Percentiles rank a stretch among this genome's conserved stretches.
Conservation (phyloP, 2,797 vertebrate species). For the Hydrocynus forskahlii region DNA sequence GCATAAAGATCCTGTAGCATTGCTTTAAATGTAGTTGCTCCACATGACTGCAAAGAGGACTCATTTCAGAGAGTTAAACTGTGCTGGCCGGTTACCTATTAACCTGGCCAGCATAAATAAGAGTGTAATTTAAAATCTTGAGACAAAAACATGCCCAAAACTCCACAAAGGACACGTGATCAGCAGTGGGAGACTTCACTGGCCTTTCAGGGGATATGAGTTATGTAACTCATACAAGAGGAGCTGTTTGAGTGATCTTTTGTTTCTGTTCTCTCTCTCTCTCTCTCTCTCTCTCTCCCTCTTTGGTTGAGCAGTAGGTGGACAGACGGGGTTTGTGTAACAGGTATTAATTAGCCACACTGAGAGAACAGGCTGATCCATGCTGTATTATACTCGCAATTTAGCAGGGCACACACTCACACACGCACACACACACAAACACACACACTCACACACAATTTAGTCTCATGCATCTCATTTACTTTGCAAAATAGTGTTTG, state of each 20-base stretch:
- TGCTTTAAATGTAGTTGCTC: not conserved
- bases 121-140: not conserved
- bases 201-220: not conserved
- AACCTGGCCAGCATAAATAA: not conserved
- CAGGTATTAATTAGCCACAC: constrained; percentile 59
- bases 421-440: not conserved
- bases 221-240: constrained; percentile 17
- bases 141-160: not conserved
- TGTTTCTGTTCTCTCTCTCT: not conserved
- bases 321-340: constrained; percentile 60
- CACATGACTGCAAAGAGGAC: not conserved
- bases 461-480: not conserved
- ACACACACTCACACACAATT: not conserved
- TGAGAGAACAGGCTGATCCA: constrained; percentile 52
- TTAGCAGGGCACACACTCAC: not conserved
- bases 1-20: not conserved
- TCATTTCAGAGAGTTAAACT: constrained; percentile 3
- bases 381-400: constrained; percentile 52
- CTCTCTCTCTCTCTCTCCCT: too few relatives aligned
- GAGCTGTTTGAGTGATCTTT: constrained; percentile 7
- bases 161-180: not conserved
- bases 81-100: not conserved
- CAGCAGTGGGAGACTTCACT: constrained; percentile 1
- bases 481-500: not conserved
- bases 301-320: constrained; percentile 5